Base-by-base conservation (phyloP, 2,888 invertebrate species). In the Syrista parreyssii region DNA sequence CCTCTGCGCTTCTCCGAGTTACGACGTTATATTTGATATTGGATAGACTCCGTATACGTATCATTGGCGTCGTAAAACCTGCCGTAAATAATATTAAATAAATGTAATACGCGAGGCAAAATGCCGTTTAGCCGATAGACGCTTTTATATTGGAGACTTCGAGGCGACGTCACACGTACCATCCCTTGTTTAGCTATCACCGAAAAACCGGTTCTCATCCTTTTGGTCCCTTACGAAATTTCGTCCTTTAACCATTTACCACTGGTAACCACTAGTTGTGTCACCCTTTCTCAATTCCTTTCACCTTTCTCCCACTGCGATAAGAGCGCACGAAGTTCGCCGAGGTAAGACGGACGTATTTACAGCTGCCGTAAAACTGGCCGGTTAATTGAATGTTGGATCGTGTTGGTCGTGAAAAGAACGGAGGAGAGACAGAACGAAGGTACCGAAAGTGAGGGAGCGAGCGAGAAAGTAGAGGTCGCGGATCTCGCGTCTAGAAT, bases 21-120 rank as follows among this genome's bases (percentile, higher is more conserved):
- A 89, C 89, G 91, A 90, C 89, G 90, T 91, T 91, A 91, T 91
- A 91, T 91, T 91, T 90, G 90, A 91, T 91, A 91, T 91, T 90
- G 90, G 91, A 89, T 90, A 89, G 89, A 90, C 88, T 88, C 84
- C 86, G 85, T 89, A 89, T 90, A 90, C 86, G 89, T 90, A 91
- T 91, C 91, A 90, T 90, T 90, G 89, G 85, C 82, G 82, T 90
- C 90, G 88, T 91, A 91, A 91, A 91, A 87, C 86, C 86, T 83
- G 87, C 86, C 89, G 88, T 91, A 91, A 91, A 91, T 91, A 91
- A 90, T 91, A 90, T 90, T 89, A 90, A 91, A 91, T 91, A 90
- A 91, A 90, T 91, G 88, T 89, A 91, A 90, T 90, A 90, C 87
- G 85, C 85, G 81, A 84, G 83, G 87, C 87, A 89, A 89, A 90